A percentile compares a stretch with the other conserved stretches of the same genome.
Evolutionary conservation across 1,140 invertebrate species (phyloP).

Genomic region (Drosophila nigrodunni): DNA sequence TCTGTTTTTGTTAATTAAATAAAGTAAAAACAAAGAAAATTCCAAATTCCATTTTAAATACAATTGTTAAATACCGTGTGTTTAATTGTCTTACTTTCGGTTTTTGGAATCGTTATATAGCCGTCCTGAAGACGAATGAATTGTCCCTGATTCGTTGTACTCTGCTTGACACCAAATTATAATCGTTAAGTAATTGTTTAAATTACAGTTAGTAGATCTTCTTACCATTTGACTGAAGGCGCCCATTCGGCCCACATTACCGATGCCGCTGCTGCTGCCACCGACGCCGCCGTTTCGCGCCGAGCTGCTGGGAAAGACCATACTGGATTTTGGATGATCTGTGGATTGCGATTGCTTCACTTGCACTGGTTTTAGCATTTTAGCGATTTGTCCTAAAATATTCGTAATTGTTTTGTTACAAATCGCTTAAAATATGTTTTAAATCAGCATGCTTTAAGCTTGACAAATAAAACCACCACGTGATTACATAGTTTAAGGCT

Average conservation of each 20-base stretch:
- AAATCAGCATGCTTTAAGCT: no score
- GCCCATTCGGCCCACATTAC: constrained; percentile 69
- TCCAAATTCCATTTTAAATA: constrained; percentile 5
- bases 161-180: constrained; percentile 26
- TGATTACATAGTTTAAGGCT: not conserved
- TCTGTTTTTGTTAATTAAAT: constrained; percentile 35
- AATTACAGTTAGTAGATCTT: constrained; percentile 12
- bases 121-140: constrained; percentile 74
- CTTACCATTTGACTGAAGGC: constrained; percentile 79
- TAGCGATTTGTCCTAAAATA: constrained; percentile 72
- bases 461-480: not conserved
- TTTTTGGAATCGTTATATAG: constrained; percentile 71
- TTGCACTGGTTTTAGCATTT: constrained; percentile 72
- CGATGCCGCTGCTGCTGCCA: constrained; percentile 49
- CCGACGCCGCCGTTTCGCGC: constrained; percentile 41
- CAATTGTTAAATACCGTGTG: not conserved
- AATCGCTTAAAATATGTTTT: not conserved
- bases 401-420: constrained; percentile 4
- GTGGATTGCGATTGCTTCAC: constrained; percentile 64
- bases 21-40: constrained; percentile 8
- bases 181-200: not conserved
- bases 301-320: constrained; percentile 59
- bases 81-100: constrained; percentile 63
- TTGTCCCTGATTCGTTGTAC: constrained; percentile 69
- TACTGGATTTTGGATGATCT: constrained; percentile 51